Evolutionary conservation across 2,888 invertebrate species (phyloP).

Genomic region (Pelosia muscerda): DNA sequence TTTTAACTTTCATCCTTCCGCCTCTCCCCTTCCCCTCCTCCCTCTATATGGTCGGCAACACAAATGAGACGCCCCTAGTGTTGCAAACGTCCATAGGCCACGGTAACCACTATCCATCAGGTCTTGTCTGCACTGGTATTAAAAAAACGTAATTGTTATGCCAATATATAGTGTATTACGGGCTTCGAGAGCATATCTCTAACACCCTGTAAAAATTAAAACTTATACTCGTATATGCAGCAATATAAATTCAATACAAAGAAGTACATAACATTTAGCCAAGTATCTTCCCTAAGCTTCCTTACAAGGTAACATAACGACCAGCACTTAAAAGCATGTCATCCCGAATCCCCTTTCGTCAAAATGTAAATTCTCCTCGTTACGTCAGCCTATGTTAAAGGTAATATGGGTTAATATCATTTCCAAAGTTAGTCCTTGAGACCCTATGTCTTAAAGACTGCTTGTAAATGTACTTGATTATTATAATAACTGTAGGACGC

Average conservation of each 20-base stretch:
- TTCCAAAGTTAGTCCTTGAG: slow-evolving; percentile 13
- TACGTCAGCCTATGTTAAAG: slow-evolving; percentile 14
- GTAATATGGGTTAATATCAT: slow-evolving; percentile 19
- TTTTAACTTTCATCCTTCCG: too few relatives aligned
- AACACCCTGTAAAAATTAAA: too few relatives aligned
- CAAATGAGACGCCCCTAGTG: too few relatives aligned
- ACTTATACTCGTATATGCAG: not conserved
- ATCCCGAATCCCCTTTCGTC: slow-evolving; percentile 7
- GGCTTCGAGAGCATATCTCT: too few relatives aligned
- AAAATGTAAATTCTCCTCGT: slow-evolving; percentile 16
- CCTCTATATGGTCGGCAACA: too few relatives aligned
- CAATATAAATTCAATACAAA: not conserved
- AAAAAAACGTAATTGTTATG: too few relatives aligned
- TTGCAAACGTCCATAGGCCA: too few relatives aligned
- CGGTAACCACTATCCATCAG: too few relatives aligned
- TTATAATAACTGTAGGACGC: not conserved
- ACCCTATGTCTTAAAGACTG: not conserved
- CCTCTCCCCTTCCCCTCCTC: too few relatives aligned
- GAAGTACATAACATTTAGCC: not conserved
- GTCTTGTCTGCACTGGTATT: too few relatives aligned
- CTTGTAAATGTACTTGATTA: not conserved
- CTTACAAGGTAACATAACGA: slow-evolving; percentile 6
- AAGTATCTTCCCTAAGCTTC: not conserved
- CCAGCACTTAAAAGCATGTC: slow-evolving; percentile 20
- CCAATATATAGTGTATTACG: too few relatives aligned